A percentile compares a stretch with the other conserved stretches of the same genome.
Conservation (phyloP, 1,140 invertebrate genomes). For the Camponotus vicinus region DNA sequence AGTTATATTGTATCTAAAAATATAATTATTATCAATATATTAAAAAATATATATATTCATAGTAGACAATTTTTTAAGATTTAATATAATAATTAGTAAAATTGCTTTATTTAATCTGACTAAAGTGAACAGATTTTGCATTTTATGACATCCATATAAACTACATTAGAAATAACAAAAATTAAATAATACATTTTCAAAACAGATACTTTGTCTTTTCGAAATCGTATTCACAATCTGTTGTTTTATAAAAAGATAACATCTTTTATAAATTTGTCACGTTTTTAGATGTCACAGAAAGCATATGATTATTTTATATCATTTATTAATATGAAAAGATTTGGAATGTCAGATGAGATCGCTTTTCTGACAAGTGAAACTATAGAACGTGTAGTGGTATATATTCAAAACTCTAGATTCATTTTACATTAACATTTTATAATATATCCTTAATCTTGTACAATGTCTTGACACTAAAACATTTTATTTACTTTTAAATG, state of each 20-base stretch:
- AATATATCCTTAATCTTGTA: too few species aligned
- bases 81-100: slow-evolving; percentile 92
- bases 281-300: slow-evolving; percentile 77
- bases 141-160: slow-evolving; percentile 96
- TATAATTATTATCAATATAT: not conserved
- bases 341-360: slow-evolving; percentile 94
- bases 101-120: slow-evolving; percentile 96
- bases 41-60: not conserved
- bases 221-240: not conserved
- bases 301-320: slow-evolving; percentile 83
- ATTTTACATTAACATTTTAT: slow-evolving; percentile 1
- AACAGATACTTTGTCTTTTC: slow-evolving; percentile 88
- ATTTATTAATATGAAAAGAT: slow-evolving; percentile 86
- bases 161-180: slow-evolving; percentile 96
- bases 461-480: too few species aligned
- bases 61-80: slow-evolving; percentile 61
- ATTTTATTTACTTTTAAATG: too few species aligned
- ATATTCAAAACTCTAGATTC: slow-evolving; percentile 87
- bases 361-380: slow-evolving; percentile 97
- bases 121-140: slow-evolving; percentile 92
- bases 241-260: not conserved
- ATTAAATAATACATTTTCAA: slow-evolving; percentile 93
- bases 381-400: slow-evolving; percentile 93
- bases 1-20: not conserved
- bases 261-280: slow-evolving; percentile 4